Evolutionary conservation across 1,140 invertebrate species (phyloP).

Genomic region (Stegodyphus dumicola): DNA sequence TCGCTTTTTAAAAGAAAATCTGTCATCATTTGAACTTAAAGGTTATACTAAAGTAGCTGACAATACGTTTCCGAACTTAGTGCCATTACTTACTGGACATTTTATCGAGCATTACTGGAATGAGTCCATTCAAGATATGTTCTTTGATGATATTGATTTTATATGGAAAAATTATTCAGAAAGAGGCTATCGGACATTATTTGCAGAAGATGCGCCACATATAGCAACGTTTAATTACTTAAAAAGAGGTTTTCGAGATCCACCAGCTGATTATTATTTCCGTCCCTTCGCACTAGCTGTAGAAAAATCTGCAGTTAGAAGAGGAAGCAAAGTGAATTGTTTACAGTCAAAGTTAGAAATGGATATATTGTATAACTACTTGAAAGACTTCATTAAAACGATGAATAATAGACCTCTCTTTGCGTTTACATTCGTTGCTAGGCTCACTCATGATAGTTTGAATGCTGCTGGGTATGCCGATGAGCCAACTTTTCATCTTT

Average conservation of each 20-base stretch:
- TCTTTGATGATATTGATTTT: slow-evolving; percentile 69
- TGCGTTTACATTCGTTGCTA: slow-evolving; percentile 66
- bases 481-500: slow-evolving; percentile 66
- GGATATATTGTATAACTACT: slow-evolving; percentile 49
- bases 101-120: slow-evolving; percentile 63
- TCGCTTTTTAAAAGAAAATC: slow-evolving; percentile 73
- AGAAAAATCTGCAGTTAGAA: slow-evolving; percentile 52
- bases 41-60: slow-evolving; percentile 67
- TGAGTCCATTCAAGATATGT: slow-evolving; percentile 57
- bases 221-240: slow-evolving; percentile 71
- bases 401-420: slow-evolving; percentile 63
- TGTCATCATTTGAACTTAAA: slow-evolving; percentile 71
- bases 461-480: slow-evolving; percentile 67
- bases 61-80: slow-evolving; percentile 67
- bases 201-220: slow-evolving; percentile 70
- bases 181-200: slow-evolving; percentile 70
- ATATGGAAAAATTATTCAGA: slow-evolving; percentile 71
- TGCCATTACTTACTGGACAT: slow-evolving; percentile 64
- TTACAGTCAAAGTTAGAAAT: slow-evolving; percentile 58
- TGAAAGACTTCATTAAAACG: slow-evolving; percentile 51
- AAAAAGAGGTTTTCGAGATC: slow-evolving; percentile 69
- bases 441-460: slow-evolving; percentile 68
- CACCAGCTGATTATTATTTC: slow-evolving; percentile 71
- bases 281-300: slow-evolving; percentile 66
- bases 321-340: slow-evolving; percentile 49